Evolutionary conservation across 2,113 vertebrate genomes (phyloP).

Genomic region (Hippocampus abdominalis): DNA sequence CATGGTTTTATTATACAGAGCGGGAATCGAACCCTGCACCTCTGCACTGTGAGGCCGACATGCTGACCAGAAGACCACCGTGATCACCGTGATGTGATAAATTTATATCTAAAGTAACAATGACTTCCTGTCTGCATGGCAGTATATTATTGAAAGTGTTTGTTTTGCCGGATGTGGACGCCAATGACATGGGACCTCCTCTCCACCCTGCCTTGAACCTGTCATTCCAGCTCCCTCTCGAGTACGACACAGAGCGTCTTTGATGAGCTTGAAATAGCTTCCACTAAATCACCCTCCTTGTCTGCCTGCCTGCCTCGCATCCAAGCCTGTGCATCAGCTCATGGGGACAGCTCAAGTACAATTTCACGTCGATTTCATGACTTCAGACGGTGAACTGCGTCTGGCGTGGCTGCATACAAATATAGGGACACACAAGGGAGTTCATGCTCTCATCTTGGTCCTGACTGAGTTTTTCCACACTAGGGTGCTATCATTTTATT

Average conservation of each 20-base stretch:
- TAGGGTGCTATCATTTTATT: neutral
- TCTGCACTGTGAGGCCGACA: no score
- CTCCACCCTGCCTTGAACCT: conserved; percentile 34
- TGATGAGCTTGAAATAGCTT: conserved; percentile 58
- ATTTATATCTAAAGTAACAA: conserved; percentile 14
- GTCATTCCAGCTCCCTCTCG: conserved; percentile 48
- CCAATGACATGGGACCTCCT: conserved; percentile 23
- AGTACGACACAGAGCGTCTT: conserved; percentile 39
- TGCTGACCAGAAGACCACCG: no score
- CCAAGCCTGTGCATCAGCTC: conserved; percentile 15
- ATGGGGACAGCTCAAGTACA: conserved; percentile 28
- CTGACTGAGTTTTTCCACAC: conserved; percentile 14
- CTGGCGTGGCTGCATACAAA: conserved; percentile 3
- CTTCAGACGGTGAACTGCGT: conserved; percentile 26
- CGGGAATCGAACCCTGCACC: no score
- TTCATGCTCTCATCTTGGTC: conserved; percentile 29
- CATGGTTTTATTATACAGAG: no score
- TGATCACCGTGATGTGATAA: no score
- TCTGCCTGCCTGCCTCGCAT: conserved; percentile 21
- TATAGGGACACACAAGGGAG: conserved; percentile 15
- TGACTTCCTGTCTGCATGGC: conserved; percentile 16
- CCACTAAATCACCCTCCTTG: conserved; percentile 29
- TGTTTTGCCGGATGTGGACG: conserved; percentile 31
- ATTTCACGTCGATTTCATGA: conserved; percentile 47
- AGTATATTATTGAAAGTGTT: conserved; percentile 14